Base-by-base conservation (phyloP, 2,888 invertebrate species). In the Drosophila testacea region DNA sequence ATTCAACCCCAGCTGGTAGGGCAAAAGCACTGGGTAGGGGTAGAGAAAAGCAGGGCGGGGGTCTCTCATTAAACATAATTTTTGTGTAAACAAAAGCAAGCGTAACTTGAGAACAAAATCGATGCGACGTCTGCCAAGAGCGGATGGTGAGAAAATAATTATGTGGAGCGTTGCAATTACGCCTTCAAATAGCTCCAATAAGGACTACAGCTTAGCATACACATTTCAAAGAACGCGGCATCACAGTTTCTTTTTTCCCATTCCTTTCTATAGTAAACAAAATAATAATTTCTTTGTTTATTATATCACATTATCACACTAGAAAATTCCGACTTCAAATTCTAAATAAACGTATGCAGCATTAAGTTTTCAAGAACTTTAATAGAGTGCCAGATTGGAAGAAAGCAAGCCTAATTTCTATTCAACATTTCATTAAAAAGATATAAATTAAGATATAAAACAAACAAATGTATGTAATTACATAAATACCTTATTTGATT, bases 61-160 rank as follows among this genome's bases (percentile, higher is more conserved):
- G 34, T 81, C 77, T 57, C 83, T 84, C 89, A 84, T 84, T 84
- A 84, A 88, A 83, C 83, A 84, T 84, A 84, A 84, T 84, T 88
- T 88, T 86, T 88, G 81, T 83, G 87, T 88, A 84, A 88, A 84
- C 83, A 84, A 84, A 84, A 69, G 87, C 87, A 62, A 62, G 69
- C 74, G 89, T 76, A 85, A 85, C 76, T 76, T 79, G 86, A 89
- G 88, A 74, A 73, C 83, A 88, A 85, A 85, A 85, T 89, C 88
- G 85, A 85, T 85, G 80, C 75, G 55, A 70, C 55, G 65, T 65
- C 62, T 61, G 51, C 16, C 9, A 57, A 59, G 22, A 16, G 55
- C 10, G 44, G 10, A 38, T 48, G 42, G 11, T 30, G 57, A 50
- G 52, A 11, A 51, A 52, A 36, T 77, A 79, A 79, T 75, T 77